Conservation (phyloP, 2,113 vertebrate genomes). For the Scytalopus superciliaris region DNA sequence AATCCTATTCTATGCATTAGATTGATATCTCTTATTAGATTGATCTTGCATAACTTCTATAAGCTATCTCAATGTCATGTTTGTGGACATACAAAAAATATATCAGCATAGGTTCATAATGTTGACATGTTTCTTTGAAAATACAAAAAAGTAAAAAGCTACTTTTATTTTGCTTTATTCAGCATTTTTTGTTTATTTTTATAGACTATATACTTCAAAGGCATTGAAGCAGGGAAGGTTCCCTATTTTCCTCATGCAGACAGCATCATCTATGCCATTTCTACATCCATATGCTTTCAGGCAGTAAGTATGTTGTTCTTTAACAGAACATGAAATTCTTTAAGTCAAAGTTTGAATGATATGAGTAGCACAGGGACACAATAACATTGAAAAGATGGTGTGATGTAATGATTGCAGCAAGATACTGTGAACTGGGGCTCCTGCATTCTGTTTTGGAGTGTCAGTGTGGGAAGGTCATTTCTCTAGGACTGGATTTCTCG, state of each 20-base stretch:
- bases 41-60: background rate
- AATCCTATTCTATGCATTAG: background rate
- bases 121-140: background rate
- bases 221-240: conserved; percentile 92
- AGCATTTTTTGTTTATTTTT: background rate
- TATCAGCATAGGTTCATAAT: background rate
- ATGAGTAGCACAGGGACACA: background rate
- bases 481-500: background rate
- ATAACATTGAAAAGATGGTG: background rate
- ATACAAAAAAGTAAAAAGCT: background rate
- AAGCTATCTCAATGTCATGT: background rate
- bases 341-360: background rate
- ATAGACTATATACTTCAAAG: conserved; percentile 97
- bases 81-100: background rate
- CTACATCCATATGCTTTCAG: conserved; percentile 97
- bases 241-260: conserved; percentile 96
- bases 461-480: background rate
- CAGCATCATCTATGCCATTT: conserved; percentile 92
- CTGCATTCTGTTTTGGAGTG: background rate
- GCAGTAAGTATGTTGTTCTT: conserved; percentile 83
- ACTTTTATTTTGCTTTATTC: background rate
- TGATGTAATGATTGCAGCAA: background rate
- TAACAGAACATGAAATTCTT: background rate
- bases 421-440: background rate
- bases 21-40: background rate